Base-by-base conservation (phyloP, 2,113 vertebrate species). In the Poeciliopsis occidentalis region DNA sequence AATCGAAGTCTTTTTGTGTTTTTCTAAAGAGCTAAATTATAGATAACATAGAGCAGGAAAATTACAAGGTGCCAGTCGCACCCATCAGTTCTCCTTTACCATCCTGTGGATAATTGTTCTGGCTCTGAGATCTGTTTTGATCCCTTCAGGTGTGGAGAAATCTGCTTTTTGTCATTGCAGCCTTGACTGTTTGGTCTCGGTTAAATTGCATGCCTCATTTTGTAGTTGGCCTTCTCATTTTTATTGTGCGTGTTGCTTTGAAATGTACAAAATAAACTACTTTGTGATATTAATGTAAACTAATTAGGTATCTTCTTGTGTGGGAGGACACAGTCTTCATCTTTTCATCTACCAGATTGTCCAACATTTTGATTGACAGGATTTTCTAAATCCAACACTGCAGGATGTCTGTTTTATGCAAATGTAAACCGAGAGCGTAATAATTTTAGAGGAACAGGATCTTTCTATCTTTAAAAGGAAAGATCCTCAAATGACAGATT, bases 11-110 rank as follows among this genome's bases (percentile, higher is more conserved):
- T 83, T 70, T 91, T 84, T 71, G 64, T 85, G 85, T 91, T 91
- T 34, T 81, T 84, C 89, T 79, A 94, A 93, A 91, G 82, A 91
- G 93, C 87, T 82, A 93, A 95, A 95, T 96, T 95, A 94, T 73
- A 90, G 79, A 77, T 79, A 82, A 86, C 88, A 75, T 73, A 84
- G 68, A 13, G 71, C 87, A 78, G 66, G 86, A 89, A 94, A 94
- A 95, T 95, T 89, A 94, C 51, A 94, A 73, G 82, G 92, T 96
- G 95, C 91, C 91, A 90, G 76, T 80, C 72, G 60, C 88, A 90
- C 78, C 82, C 85, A 87, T 86, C 92, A 86, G 75, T 76, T 83
- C 61, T 64, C 29, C 81, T 84, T 81, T 88, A 89, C 80, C 81
- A 83, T 87, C 85, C 67, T 68, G 86, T 80, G 74, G 64, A 91